phyloP scores from a whole-genome alignment of 2,888 invertebrate genomes.

The Andrena bucephala region DNA sequence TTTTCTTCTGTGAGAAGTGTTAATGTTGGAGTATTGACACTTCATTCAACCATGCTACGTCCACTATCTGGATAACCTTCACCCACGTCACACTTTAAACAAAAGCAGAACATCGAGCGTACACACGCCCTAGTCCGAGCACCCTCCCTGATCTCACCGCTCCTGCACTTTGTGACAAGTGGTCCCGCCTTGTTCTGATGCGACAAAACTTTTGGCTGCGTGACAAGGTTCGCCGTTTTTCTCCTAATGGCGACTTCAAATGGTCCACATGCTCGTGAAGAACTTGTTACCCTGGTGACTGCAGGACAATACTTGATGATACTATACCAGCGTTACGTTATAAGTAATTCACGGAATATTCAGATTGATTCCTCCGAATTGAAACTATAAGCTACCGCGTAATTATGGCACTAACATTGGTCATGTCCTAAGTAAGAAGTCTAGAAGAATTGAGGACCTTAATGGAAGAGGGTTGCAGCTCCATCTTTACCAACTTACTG shows the following conservation, averaged over 20 bases:
- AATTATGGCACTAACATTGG: too few relatives aligned
- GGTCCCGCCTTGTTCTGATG: constrained; percentile 8
- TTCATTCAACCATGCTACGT: too few relatives aligned
- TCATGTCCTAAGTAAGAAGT: too few relatives aligned
- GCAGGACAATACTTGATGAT: not conserved
- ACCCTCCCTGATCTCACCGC: not conserved
- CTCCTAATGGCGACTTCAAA: constrained; percentile 5
- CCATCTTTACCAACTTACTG: too few relatives aligned
- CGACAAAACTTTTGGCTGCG: constrained; percentile 10
- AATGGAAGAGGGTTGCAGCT: too few relatives aligned
- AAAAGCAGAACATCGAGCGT: not conserved
- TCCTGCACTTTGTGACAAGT: constrained; percentile 6
- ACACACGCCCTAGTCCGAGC: not conserved
- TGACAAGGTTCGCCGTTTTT: constrained; percentile 2
- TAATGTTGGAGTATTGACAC: too few relatives aligned
- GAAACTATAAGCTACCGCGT: too few relatives aligned
- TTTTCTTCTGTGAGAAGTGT: too few relatives aligned
- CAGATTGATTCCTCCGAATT: too few relatives aligned
- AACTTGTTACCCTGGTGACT: not conserved
- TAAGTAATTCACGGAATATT: not conserved
- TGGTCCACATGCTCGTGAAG: not conserved
- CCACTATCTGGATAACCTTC: not conserved
- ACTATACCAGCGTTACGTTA: too few relatives aligned
- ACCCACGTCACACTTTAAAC: not conserved
- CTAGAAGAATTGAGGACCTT: too few relatives aligned